phyloP scores from a whole-genome alignment of 2,113 vertebrate genomes.

The Triplophysa siluroides region DNA sequence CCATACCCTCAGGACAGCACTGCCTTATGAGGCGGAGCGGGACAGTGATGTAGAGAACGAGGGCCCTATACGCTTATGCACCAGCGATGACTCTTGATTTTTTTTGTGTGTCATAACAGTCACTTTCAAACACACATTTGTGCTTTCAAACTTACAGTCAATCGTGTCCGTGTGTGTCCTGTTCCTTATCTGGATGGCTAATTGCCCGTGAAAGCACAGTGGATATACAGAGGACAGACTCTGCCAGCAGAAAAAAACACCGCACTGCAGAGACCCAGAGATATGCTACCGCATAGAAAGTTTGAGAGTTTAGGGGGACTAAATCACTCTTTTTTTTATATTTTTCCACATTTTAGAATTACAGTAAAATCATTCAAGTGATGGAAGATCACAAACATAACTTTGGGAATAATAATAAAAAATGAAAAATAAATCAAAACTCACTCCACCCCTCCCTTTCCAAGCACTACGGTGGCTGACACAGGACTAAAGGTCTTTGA shows the following conservation, averaged over 20 bases:
- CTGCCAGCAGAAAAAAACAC: neutral
- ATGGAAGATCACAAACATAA: too few species aligned
- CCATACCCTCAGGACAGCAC: constrained; percentile 16
- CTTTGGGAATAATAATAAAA: too few species aligned
- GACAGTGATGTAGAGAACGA: neutral
- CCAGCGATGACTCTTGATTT: neutral
- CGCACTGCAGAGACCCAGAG: neutral
- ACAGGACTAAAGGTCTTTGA: too few species aligned
- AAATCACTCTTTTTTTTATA: too few species aligned
- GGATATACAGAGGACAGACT: constrained; percentile 42
- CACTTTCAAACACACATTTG: constrained; percentile 3
- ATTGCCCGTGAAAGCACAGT: constrained; percentile 73
- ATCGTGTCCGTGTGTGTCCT: constrained; percentile 57
- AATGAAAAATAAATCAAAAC: too few species aligned
- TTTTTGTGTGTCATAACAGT: neutral
- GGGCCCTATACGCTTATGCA: constrained; percentile 3
- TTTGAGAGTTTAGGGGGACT: neutral
- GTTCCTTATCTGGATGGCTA: constrained; percentile 67
- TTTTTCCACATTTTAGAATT: too few species aligned
- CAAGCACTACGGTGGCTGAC: too few species aligned
- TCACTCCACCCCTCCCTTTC: too few species aligned
- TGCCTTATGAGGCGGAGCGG: constrained; percentile 25
- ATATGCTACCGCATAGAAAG: neutral
- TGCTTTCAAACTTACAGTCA: constrained; percentile 40
- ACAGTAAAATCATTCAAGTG: neutral